Conservation (phyloP, 1,140 invertebrate genomes). For the Parasteatoda tepidariorum region DNA sequence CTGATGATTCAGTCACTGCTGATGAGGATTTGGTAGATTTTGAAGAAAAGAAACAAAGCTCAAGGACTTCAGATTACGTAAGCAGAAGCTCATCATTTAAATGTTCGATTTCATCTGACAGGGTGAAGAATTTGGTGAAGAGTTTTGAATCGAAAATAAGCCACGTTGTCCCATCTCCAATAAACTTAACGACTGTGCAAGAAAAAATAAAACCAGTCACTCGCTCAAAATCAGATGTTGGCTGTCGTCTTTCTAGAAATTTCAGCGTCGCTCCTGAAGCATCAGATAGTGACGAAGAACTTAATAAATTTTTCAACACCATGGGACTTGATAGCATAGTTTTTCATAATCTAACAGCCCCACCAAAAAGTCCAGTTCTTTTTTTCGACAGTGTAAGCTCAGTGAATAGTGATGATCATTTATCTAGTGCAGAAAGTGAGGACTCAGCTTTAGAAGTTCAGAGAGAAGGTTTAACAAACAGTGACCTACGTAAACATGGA, state of each 20-base stretch:
- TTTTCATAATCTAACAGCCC: constrained; percentile 11
- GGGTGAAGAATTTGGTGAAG: constrained; percentile 46
- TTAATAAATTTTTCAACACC: constrained; percentile 82
- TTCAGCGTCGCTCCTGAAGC: constrained; percentile 61
- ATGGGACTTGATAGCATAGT: constrained; percentile 78
- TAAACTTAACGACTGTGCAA: constrained; percentile 63
- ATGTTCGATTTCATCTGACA: constrained; percentile 40
- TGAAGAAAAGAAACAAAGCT: constrained; percentile 36
- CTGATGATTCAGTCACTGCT: constrained; percentile 22
- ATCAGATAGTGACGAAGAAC: constrained; percentile 62
- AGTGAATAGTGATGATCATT: constrained; percentile 26
- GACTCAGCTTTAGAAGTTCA: constrained; percentile 12
- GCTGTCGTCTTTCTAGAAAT: constrained; percentile 32
- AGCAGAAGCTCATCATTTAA: constrained; percentile 66
- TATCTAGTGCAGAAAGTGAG: constrained; percentile 29
- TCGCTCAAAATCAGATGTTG: constrained; percentile 84
- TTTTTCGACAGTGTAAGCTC: constrained; percentile 52
- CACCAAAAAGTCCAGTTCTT: constrained; percentile 24
- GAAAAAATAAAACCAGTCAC: constrained; percentile 20
- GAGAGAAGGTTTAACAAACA: constrained; percentile 29
- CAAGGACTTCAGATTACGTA: constrained; percentile 59
- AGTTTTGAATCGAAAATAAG: constrained; percentile 31
- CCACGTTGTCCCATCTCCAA: background rate
- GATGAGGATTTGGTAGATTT: constrained; percentile 17
- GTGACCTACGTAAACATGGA: constrained; percentile 54